These are phyloP conservation scores for Pomatostomus ruficeps DNA, from an alignment of 2,113 vertebrate genomes.

Conservation along the genomic window DNA sequence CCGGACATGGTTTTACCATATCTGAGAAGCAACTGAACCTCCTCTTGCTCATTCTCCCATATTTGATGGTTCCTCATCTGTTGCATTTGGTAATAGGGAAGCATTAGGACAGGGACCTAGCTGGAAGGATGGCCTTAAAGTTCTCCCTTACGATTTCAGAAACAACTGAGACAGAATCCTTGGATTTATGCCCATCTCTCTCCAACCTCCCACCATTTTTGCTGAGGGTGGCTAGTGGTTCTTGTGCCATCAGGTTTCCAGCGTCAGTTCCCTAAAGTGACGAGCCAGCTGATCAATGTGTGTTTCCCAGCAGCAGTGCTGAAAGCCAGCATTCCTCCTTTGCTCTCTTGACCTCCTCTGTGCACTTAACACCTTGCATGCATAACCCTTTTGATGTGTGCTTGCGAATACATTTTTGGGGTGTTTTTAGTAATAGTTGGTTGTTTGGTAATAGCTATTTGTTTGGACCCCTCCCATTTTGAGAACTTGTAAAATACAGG, in stretches of 20 bases:
- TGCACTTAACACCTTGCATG: background rate
- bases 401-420: background rate
- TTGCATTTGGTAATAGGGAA: background rate
- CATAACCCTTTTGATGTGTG: background rate
- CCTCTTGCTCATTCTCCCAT: fast-evolving
- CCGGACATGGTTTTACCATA: background rate
- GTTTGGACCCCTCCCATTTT: background rate
- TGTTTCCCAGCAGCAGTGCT: background rate
- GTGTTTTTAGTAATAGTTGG: background rate
- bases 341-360: background rate
- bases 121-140: background rate
- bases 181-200: background rate
- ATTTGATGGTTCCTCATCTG: background rate
- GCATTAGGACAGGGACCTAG: background rate
- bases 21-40: background rate
- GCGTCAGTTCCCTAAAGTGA: background rate
- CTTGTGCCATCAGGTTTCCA: background rate
- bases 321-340: background rate
- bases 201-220: background rate
- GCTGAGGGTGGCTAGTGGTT: fast-evolving
- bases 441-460: background rate
- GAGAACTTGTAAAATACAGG: background rate
- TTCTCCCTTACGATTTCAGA: background rate
- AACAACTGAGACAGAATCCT: background rate
- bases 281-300: fast-evolving